These are phyloP conservation scores for Sebastes taczanowskii DNA, from an alignment of 2,797 vertebrate species.

Conservation along the genomic window DNA sequence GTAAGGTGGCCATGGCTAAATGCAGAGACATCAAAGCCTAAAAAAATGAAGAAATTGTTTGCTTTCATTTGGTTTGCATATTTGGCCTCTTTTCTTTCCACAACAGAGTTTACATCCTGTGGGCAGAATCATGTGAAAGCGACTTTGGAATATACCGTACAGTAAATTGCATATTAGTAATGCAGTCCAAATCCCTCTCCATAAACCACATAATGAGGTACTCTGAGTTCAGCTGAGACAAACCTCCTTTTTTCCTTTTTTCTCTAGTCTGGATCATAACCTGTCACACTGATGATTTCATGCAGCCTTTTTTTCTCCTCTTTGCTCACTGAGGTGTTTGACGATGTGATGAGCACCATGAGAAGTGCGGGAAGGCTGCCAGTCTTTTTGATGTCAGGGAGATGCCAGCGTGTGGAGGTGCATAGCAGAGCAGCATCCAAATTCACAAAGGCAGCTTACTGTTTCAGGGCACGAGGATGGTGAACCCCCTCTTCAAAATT, in stretches of 20 bases:
- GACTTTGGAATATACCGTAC: neutral
- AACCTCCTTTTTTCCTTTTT: neutral
- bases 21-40: slow-evolving; percentile 59
- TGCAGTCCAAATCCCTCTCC: slow-evolving; percentile 26
- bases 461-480: slow-evolving; percentile 44
- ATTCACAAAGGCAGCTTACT: slow-evolving; percentile 45
- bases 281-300: slow-evolving; percentile 22
- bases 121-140: slow-evolving; percentile 14
- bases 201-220: slow-evolving; percentile 29
- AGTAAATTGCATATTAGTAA: slow-evolving; percentile 32
- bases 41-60: neutral
- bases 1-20: slow-evolving; percentile 65
- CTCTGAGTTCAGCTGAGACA: slow-evolving; percentile 25
- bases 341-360: slow-evolving; percentile 30
- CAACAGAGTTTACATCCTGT: slow-evolving; percentile 26
- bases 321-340: slow-evolving; percentile 46
- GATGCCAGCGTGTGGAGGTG: slow-evolving; percentile 10
- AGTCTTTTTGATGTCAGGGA: slow-evolving; percentile 34
- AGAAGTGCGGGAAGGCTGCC: slow-evolving; percentile 30
- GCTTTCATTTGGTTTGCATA: slow-evolving; percentile 29
- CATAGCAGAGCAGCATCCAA: slow-evolving; percentile 27
- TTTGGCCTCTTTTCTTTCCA: slow-evolving; percentile 19
- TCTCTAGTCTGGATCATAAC: slow-evolving; percentile 19
- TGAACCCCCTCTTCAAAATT: slow-evolving; percentile 17
- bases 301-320: neutral